Evolutionary conservation across 2,888 invertebrate genomes (phyloP), one percentile per base, ranked within the genome.

Genomic region (Phlogophora meticulosa): DNA sequence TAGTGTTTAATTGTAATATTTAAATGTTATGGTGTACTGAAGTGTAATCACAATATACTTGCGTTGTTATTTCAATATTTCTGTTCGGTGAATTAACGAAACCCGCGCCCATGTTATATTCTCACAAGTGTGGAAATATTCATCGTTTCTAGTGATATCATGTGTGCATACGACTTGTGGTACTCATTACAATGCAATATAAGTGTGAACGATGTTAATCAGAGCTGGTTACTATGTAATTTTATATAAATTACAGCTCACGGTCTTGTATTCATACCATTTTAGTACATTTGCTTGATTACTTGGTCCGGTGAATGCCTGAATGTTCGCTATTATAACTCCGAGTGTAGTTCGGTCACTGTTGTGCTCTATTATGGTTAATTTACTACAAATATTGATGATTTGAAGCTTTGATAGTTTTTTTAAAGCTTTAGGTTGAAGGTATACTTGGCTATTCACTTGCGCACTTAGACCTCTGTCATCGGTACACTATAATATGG

Each of bases 51-150:
- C 36, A 42, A 42, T 48, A 52, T 65, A 76, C 49, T 73, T 60
- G 38, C 62, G 52, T 43, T 55, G 53, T 67, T 84, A 80, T 84
- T 78, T 81, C 46, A 28, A 49, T 74, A 71, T 59, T 64, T 75
- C 36, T 9, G 11, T 58, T 72, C 72, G 72, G 78, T 73, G 60
- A 63, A 59, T 17, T 48, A 43, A 1, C 51, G 17, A 70, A 62
- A 79, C 69, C 76, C 76, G 80, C 78, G 79, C 76, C 64, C 70
- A 56, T 74, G 59, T 48, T 74, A 63, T 22, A 45, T 60, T 72
- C 62, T 40, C 68, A 49, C 80, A 72, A 82, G 66, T 78, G 67
- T 67, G 68, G 4, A 57, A 51, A 24, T 65, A 58, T 56, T 59
- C 58, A 7, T 24, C 5, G 58, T 48, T 69, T 66, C 7, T 32